A percentile compares a stretch with the other conserved stretches of the same genome.
These are phyloP conservation scores for Eupithecia abbreviata DNA, from an alignment of 2,888 invertebrate genomes.

Conservation along the genomic window DNA sequence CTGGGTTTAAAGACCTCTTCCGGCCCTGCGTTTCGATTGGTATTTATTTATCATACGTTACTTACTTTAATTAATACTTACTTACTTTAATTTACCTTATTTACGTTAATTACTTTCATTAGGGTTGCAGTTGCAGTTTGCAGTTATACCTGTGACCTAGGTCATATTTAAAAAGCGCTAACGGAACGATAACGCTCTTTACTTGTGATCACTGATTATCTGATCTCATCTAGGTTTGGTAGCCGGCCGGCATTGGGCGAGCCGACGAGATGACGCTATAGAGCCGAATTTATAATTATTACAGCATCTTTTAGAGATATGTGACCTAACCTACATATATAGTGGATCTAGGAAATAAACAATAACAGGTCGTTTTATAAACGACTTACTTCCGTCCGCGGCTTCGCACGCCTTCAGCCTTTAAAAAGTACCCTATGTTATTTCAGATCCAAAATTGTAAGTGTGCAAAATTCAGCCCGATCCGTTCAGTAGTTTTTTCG, in stretches of 20 bases:
- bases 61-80: neutral
- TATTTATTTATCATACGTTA: too few species aligned
- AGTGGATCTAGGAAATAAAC: too few species aligned
- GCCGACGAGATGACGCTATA: slow-evolving; percentile 1
- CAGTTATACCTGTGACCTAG: neutral
- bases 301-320: neutral
- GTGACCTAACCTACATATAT: neutral
- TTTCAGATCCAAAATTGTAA: too few species aligned
- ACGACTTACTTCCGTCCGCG: too few species aligned
- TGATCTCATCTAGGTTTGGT: slow-evolving; percentile 6
- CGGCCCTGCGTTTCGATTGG: too few species aligned
- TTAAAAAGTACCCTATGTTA: too few species aligned
- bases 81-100: too few species aligned
- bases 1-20: too few species aligned
- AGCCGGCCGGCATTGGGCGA: neutral
- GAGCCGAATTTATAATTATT: neutral
- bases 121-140: neutral
- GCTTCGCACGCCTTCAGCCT: too few species aligned
- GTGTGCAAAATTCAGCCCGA: too few species aligned
- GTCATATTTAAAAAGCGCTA: neutral
- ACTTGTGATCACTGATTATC: neutral
- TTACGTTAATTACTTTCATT: neutral
- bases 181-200: neutral
- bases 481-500: too few species aligned
- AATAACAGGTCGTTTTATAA: too few species aligned